Evolutionary conservation across 2,888 invertebrate species (phyloP).

Genomic region (Tetragonisca angustula): DNA sequence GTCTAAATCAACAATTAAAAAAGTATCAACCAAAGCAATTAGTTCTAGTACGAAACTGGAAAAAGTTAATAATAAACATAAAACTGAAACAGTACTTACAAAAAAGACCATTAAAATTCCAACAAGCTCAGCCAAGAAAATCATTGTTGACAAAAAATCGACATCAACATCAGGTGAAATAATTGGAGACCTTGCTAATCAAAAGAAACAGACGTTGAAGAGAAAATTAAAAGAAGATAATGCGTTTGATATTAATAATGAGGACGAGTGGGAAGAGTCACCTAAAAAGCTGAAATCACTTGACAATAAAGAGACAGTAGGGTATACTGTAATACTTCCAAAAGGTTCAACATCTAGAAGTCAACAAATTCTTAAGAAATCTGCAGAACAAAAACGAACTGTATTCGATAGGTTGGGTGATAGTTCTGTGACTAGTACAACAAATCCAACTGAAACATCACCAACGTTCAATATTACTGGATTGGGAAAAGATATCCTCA

Average conservation of each 20-base stretch:
- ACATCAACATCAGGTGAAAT: slow-evolving; percentile 40
- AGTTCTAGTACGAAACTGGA: slow-evolving; percentile 53
- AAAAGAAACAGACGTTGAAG: slow-evolving; percentile 67
- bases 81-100: slow-evolving; percentile 59
- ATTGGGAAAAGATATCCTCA: slow-evolving; percentile 78
- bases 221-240: slow-evolving; percentile 73
- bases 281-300: slow-evolving; percentile 56
- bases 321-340: slow-evolving; percentile 85
- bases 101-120: slow-evolving; percentile 65
- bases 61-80: slow-evolving; percentile 61
- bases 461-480: slow-evolving; percentile 82
- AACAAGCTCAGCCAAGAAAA: slow-evolving; percentile 56
- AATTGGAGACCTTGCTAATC: slow-evolving; percentile 48
- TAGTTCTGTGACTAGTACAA: slow-evolving; percentile 84
- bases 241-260: slow-evolving; percentile 63
- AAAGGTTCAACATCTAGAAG: slow-evolving; percentile 83
- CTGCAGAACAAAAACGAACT: slow-evolving; percentile 81
- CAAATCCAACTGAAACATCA: slow-evolving; percentile 74
- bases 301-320: slow-evolving; percentile 75
- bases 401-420: slow-evolving; percentile 86
- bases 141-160: slow-evolving; percentile 56
- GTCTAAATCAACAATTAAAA: slow-evolving; percentile 71
- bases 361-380: slow-evolving; percentile 82
- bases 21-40: slow-evolving; percentile 70
- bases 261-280: slow-evolving; percentile 64